Base-by-base conservation (phyloP, 2,888 invertebrate genomes). In the Agrotis clavis region DNA sequence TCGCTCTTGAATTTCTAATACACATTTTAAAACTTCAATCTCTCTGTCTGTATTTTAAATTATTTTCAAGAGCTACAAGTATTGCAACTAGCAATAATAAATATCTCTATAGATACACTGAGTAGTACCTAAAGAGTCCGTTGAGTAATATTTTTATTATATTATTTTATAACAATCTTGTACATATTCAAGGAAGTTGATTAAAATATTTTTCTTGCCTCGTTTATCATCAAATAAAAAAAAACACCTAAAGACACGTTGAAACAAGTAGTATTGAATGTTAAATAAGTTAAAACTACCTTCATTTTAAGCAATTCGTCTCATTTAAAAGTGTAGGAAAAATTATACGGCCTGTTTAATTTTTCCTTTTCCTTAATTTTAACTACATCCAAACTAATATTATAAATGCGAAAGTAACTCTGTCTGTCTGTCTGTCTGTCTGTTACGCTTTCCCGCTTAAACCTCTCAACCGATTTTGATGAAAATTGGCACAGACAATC, bases 141-240 rank as follows among this genome's bases (percentile, higher is more conserved):
- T 50, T 18, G 4, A 60, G 0, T 41, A 62, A 72, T 47, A 9
- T 19, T 21, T 62, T 54, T 25, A 25, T 25, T 71, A 21, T 41
- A 19, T 4, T 13, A 1, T 18, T 18, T n/a, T 51, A 30, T 61
- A 5, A 16, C 51, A n/a, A n/a, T 59, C 14, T 19, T 41, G n/a
- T n/a, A n/a, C n/a, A 41, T 41, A 48, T 51, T 18, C 53, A 25
- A 41, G 6, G 9, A 35, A 41, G 41, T 41, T 9, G 41, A 9
- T 41, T n/a, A 16, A 21, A 59, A 45, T 4, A 9, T 56, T 16
- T 1, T 21, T 51, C 13, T 19, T 51, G 14, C 4, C 50, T 59
- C 6, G 35, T 66, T 74, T 51, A 47, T 51, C 19, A 66, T 74
- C 64, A 21, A 30, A 47, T 18, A 19, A 25, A 25, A 25, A 25